Evolutionary conservation across 2,888 invertebrate genomes (phyloP), one percentile per base, ranked within the genome.

Genomic region (Noctua janthe): DNA sequence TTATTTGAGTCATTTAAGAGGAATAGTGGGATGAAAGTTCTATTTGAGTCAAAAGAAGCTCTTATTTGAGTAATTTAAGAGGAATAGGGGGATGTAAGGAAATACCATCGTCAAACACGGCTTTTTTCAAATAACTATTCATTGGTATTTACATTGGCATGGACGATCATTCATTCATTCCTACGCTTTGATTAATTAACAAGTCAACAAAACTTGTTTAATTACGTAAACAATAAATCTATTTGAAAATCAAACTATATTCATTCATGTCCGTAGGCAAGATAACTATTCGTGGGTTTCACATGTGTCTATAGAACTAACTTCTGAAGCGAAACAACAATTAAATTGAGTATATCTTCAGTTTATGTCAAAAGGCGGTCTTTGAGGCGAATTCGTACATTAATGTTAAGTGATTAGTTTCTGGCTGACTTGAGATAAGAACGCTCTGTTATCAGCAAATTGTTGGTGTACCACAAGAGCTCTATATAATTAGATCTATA

Each of bases 361-460:
- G 54, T 83, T 71, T 29, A 74, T 66, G 64, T 82, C 75, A 75
- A 66, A 56, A 80, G 74, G 56, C 56, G 23, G 54, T 29, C 29
- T 51, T 29, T 62, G 51, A 66, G 39, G 23, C 62, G 49, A 77
- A 62, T 62, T 23, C 11, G 29, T 47, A 76, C 23, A 64, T 47
- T 39, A 73, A 54, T 81, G 81, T 54, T 17, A 80, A 73, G 47
- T 49, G 47, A 74, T 82, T 56, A 81, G 10, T 49, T 74, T 54
- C 17, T 56, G 7, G 29, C 35, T 49, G 17, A 66, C 39, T 56
- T 43, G 11, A 56, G 82, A 75, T 67, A 56, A 56, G 56, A 3
- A 43, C 20, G 47, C 69, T 15, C 69, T 8, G 69, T n/a, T 15
- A 43, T 69, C 47, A 47, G 47, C n/a, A n/a, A 69, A 69, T 47